phyloP scores from a whole-genome alignment of 2,797 vertebrate genomes.

The Mallotus villosus region DNA sequence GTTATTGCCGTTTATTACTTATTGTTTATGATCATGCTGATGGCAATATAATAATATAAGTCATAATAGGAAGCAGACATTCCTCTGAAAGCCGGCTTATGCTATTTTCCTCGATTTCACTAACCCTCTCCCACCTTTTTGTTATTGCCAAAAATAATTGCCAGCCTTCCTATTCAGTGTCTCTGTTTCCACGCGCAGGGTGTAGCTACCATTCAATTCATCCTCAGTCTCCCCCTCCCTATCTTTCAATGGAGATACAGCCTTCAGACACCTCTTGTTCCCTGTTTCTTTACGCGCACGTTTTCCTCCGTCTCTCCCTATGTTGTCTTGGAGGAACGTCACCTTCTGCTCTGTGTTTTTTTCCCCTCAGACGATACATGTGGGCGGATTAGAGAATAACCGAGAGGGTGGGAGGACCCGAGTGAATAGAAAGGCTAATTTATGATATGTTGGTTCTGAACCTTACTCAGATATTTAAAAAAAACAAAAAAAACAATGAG shows the following conservation, averaged over 20 bases:
- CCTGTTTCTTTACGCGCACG: constrained; percentile 8
- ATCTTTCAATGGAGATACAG: constrained; percentile 63
- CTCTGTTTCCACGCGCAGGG: constrained; percentile 63
- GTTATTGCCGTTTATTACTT: constrained; percentile 67
- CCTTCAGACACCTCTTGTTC: constrained; percentile 54
- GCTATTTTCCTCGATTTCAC: constrained; percentile 53
- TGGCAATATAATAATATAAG: constrained; percentile 55
- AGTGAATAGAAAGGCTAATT: constrained; percentile 62
- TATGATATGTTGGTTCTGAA: constrained; percentile 34
- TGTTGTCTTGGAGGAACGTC: constrained; percentile 68
- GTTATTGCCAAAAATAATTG: constrained; percentile 64
- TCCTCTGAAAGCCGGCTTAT: constrained; percentile 32
- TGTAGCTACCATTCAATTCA: constrained; percentile 64
- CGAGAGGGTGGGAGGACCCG: constrained; percentile 66
- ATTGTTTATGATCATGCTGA: constrained; percentile 67
- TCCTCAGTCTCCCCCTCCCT: constrained; percentile 59
- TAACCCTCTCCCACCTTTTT: constrained; percentile 58
- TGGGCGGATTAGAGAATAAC: constrained; percentile 74
- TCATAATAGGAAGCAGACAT: constrained; percentile 64
- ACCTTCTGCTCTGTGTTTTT: constrained; percentile 68
- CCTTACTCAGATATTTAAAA: constrained; percentile 12
- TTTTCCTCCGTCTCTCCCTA: constrained; percentile 51
- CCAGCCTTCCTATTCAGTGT: constrained; percentile 55
- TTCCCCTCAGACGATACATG: constrained; percentile 71
- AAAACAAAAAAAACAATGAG: neutral